Conservation (phyloP, 2,888 invertebrate genomes). For the Homarus gammarus region DNA sequence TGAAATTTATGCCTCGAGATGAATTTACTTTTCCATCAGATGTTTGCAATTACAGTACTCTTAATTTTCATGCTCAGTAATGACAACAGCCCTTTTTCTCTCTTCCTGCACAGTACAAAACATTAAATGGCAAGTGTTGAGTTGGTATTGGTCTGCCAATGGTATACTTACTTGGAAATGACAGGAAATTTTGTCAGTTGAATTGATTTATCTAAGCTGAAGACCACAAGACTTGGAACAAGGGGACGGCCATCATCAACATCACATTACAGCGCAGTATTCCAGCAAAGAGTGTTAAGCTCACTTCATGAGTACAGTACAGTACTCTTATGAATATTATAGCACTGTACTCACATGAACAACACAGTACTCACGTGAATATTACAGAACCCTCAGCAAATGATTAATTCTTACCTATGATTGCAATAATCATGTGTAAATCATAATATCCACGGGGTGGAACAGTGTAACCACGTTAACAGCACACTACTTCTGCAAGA, state of each 20-base stretch:
- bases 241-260: not conserved
- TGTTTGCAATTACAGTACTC: not conserved
- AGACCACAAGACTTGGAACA: no score
- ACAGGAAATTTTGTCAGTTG: not conserved
- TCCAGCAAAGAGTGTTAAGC: not conserved
- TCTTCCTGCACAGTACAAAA: not conserved
- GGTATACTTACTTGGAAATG: not conserved
- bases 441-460: no score
- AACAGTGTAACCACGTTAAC: no score
- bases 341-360: no score
- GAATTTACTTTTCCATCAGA: not conserved
- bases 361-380: no score
- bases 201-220: not conserved
- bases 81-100: not conserved
- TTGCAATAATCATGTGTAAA: no score
- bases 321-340: no score
- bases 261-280: not conserved
- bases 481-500: no score
- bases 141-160: no score
- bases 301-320: not conserved
- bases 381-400: no score
- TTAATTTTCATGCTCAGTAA: not conserved
- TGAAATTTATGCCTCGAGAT: not conserved
- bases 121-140: no score
- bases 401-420: no score